Conservation (phyloP, 1,140 invertebrate genomes). For the Pseudomyrmex flavicornis region DNA sequence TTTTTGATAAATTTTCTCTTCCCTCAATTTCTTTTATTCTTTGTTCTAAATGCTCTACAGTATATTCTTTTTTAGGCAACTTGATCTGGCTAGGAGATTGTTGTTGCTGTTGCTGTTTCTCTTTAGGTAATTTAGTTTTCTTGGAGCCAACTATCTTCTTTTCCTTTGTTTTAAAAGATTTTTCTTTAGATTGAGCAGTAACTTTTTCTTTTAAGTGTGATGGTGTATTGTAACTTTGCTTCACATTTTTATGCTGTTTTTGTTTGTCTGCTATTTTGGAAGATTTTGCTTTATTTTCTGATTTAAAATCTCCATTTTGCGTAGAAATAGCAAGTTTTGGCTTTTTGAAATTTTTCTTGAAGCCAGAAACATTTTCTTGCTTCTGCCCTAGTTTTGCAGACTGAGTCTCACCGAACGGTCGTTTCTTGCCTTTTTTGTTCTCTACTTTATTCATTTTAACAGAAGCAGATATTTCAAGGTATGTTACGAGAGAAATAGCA, state of each 20-base stretch:
- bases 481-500: background rate
- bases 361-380: background rate
- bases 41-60: slow-evolving; percentile 44
- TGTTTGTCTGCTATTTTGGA: background rate
- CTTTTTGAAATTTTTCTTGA: slow-evolving; percentile 21
- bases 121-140: background rate
- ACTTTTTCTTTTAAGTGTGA: background rate
- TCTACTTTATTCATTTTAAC: slow-evolving; percentile 17
- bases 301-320: slow-evolving; percentile 47
- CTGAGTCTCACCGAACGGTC: slow-evolving; percentile 25
- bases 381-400: background rate
- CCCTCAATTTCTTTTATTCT: slow-evolving; percentile 69
- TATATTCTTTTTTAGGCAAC: slow-evolving; percentile 58
- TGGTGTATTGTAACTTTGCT: slow-evolving; percentile 7
- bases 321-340: background rate
- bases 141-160: background rate
- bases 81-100: background rate
- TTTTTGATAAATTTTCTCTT: slow-evolving; percentile 68
- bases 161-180: background rate
- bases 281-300: background rate
- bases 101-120: background rate
- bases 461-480: background rate
- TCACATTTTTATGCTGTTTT: background rate
- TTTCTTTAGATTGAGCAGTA: background rate
- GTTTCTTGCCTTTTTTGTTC: slow-evolving; percentile 68